Percentiles rank a stretch among this genome's conserved stretches.
These are phyloP conservation scores for Clarias fuscus DNA, from an alignment of 2,797 vertebrate species.

Conservation along the genomic window DNA sequence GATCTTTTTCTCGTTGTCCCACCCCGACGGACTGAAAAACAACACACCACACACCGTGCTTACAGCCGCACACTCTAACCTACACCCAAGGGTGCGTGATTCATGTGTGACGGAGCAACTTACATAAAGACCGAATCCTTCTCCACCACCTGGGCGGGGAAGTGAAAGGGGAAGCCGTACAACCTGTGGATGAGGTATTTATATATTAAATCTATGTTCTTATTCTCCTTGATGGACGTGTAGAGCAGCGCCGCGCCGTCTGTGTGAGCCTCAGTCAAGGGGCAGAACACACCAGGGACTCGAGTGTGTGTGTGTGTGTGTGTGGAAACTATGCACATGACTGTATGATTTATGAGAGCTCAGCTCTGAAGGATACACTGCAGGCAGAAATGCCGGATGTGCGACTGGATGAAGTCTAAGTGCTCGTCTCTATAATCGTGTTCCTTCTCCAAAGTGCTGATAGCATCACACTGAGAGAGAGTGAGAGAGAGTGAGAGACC, in stretches of 20 bases:
- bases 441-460: constrained; percentile 96
- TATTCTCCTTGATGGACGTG: constrained; percentile 98
- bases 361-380: constrained; percentile 89
- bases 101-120: constrained; percentile 42
- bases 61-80: background rate
- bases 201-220: constrained; percentile 97
- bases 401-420: constrained; percentile 97
- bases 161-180: constrained; percentile 93
- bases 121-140: constrained; percentile 99
- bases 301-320: background rate
- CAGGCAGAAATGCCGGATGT: constrained; percentile 95
- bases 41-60: constrained; percentile 43
- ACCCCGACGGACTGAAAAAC: constrained; percentile 88
- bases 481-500: constrained; percentile 6
- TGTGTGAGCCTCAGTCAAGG: constrained; percentile 62
- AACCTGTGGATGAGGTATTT: constrained; percentile 98
- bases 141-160: constrained; percentile 92
- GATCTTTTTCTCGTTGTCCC: constrained; percentile 99
- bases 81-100: background rate
- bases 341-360: background rate
- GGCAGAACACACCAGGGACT: background rate
- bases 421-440: constrained; percentile 99
- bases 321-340: background rate
- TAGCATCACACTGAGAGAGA: constrained; percentile 88
- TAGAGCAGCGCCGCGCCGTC: constrained; percentile 97